Evolutionary conservation across 2,888 invertebrate species (phyloP).

Genomic region (Saturnia pavonia): DNA sequence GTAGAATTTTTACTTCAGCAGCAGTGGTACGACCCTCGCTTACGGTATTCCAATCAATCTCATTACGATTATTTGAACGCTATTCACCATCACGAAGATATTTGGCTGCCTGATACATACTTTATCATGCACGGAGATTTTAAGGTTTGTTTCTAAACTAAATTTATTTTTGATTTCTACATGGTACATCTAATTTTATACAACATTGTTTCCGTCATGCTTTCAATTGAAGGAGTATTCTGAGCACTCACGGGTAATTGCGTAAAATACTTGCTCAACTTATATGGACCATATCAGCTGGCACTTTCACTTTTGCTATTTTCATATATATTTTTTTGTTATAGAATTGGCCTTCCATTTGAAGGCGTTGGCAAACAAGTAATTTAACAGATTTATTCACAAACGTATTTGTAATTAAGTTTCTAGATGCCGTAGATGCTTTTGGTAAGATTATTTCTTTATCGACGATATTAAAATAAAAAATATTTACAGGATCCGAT

Average conservation of each 20-base stretch:
- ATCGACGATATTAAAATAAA: slow-evolving; percentile 9
- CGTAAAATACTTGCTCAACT: slow-evolving; percentile 62
- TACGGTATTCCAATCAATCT: slow-evolving; percentile 94
- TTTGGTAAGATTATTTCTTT: slow-evolving; percentile 6
- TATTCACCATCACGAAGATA: slow-evolving; percentile 94
- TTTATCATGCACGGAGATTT: slow-evolving; percentile 98
- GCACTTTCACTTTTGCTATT: slow-evolving; percentile 49
- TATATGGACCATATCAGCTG: slow-evolving; percentile 55
- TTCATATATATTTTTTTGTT: slow-evolving; percentile 39
- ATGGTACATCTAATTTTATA: slow-evolving; percentile 46
- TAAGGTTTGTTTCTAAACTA: slow-evolving; percentile 77
- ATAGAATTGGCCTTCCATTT: slow-evolving; percentile 43
- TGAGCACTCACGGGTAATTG: slow-evolving; percentile 68
- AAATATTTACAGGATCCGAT: slow-evolving; percentile 86
- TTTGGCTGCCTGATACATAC: slow-evolving; percentile 97
- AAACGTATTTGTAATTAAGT: slow-evolving; percentile 15
- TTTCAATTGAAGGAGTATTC: slow-evolving; percentile 68
- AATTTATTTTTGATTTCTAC: slow-evolving; percentile 5
- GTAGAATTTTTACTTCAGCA: slow-evolving; percentile 96
- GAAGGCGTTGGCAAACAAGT: slow-evolving; percentile 42
- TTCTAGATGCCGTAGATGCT: slow-evolving; percentile 23
- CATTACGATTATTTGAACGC: slow-evolving; percentile 95
- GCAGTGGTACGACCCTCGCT: slow-evolving; percentile 95
- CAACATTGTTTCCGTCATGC: slow-evolving; percentile 65
- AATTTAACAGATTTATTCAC: slow-evolving; percentile 4